Evolutionary conservation across 2,888 invertebrate genomes (phyloP).

Genomic region (Drosophila sordidula): DNA sequence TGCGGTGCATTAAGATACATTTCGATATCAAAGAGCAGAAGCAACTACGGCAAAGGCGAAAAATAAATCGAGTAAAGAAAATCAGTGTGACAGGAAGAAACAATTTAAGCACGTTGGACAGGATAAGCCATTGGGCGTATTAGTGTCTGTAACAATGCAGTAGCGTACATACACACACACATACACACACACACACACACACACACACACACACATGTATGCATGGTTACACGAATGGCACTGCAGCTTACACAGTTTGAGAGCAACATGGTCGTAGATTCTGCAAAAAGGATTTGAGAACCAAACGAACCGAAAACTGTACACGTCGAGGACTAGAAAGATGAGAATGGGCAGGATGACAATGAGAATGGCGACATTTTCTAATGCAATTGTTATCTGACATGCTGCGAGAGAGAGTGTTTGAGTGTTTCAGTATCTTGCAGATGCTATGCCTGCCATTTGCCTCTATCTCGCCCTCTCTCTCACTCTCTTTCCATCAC

Average conservation of each 20-base stretch:
- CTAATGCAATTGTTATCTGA: slow-evolving; percentile 70
- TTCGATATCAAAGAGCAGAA: slow-evolving; percentile 37
- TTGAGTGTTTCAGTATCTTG: slow-evolving; percentile 37
- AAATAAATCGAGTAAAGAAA: slow-evolving; percentile 74
- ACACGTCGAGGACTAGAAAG: slow-evolving; percentile 58
- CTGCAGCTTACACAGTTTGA: slow-evolving; percentile 68
- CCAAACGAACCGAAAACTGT: slow-evolving; percentile 83
- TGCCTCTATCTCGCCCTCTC: slow-evolving; percentile 1
- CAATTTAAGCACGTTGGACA: slow-evolving; percentile 79
- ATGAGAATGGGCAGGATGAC: slow-evolving; percentile 41
- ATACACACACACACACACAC: background rate
- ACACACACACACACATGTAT: background rate
- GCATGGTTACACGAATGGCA: slow-evolving; percentile 26
- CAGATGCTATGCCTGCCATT: slow-evolving; percentile 33
- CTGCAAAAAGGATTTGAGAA: slow-evolving; percentile 78
- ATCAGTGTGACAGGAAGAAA: slow-evolving; percentile 79
- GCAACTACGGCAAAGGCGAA: slow-evolving; percentile 57
- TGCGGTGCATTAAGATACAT: slow-evolving; percentile 53
- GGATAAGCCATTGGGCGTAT: slow-evolving; percentile 70
- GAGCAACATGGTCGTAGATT: slow-evolving; percentile 71
- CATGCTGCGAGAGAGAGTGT: slow-evolving; percentile 16
- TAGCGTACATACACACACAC: slow-evolving; percentile 45
- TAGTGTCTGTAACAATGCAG: slow-evolving; percentile 75
- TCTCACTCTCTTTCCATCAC: background rate
- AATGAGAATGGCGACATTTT: slow-evolving; percentile 61